A percentile compares a stretch with the other conserved stretches of the same genome.
Conservation (phyloP, 1,140 invertebrate genomes). For the Chlorops oryzae region DNA sequence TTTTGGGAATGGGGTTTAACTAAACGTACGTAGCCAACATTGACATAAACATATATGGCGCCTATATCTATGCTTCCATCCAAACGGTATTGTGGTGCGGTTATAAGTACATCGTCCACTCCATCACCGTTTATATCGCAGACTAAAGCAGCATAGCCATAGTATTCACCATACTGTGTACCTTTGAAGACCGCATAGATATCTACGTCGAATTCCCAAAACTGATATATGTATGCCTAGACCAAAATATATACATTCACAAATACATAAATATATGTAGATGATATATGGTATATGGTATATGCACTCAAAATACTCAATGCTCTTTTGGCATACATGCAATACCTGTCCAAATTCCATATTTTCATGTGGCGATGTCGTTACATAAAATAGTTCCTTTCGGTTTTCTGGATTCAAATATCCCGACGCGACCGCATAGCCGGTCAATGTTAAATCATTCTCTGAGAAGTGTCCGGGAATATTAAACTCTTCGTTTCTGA, state of each 20-base stretch:
- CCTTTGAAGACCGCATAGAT: constrained; percentile 38
- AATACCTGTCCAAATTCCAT: constrained; percentile 13
- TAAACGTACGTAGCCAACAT: constrained; percentile 41
- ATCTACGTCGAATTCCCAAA: constrained; percentile 5
- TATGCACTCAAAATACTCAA: too few species aligned
- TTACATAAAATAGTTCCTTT: constrained; percentile 16
- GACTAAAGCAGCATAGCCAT: constrained; percentile 60
- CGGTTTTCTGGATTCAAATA: constrained; percentile 9
- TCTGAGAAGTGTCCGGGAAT: too few species aligned
- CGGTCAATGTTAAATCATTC: too few species aligned
- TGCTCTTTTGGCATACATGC: too few species aligned
- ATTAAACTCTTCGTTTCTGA: too few species aligned
- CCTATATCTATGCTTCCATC: constrained; percentile 50
- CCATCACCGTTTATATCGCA: constrained; percentile 64
- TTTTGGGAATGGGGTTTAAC: too few species aligned
- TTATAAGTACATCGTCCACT: constrained; percentile 64
- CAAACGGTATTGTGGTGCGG: constrained; percentile 61
- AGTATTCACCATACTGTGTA: constrained; percentile 64
- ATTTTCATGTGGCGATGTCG: constrained; percentile 13
- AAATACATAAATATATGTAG: too few species aligned
- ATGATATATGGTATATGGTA: neutral
- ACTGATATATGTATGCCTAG: constrained; percentile 8
- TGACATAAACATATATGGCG: constrained; percentile 52
- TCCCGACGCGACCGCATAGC: constrained; percentile 19
- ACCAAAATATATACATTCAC: too few species aligned